A percentile compares a stretch with the other conserved stretches of the same genome.
phyloP scores from a whole-genome alignment of 2,113 vertebrate species.

The Chroicocephalus ridibundus region DNA sequence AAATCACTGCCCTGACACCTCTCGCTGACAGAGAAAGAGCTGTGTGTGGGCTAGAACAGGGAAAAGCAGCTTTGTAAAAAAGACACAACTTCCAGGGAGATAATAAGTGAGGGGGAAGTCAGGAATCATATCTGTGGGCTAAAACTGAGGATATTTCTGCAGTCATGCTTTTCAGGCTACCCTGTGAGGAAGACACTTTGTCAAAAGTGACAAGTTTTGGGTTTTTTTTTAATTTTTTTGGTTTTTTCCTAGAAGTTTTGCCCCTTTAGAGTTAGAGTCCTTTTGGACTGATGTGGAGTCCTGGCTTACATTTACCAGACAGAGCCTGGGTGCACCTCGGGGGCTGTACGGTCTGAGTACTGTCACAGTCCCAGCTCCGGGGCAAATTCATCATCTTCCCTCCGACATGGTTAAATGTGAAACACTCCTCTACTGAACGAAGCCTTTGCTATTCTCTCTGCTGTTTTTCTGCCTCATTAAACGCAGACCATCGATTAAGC shows the following conservation, averaged over 20 bases:
- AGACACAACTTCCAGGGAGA: background rate
- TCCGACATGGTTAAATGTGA: background rate
- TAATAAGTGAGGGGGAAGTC: background rate
- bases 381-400: background rate
- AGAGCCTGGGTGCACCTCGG: background rate
- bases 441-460: background rate
- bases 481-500: background rate
- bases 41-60: background rate
- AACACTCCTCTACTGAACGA: background rate
- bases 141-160: background rate
- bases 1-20: background rate
- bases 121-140: background rate
- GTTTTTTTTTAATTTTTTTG: no score
- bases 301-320: background rate
- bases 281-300: background rate
- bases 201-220: background rate
- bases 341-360: background rate
- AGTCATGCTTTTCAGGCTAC: background rate
- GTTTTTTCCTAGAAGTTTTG: background rate
- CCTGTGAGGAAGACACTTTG: background rate
- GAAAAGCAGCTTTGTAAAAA: background rate
- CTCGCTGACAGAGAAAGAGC: background rate
- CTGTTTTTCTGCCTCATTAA: slow-evolving; percentile 20
- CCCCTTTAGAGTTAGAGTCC: background rate
- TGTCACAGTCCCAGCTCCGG: background rate